Evolutionary conservation across 2,797 vertebrate species (phyloP).

Genomic region (Varecia variegata): DNA sequence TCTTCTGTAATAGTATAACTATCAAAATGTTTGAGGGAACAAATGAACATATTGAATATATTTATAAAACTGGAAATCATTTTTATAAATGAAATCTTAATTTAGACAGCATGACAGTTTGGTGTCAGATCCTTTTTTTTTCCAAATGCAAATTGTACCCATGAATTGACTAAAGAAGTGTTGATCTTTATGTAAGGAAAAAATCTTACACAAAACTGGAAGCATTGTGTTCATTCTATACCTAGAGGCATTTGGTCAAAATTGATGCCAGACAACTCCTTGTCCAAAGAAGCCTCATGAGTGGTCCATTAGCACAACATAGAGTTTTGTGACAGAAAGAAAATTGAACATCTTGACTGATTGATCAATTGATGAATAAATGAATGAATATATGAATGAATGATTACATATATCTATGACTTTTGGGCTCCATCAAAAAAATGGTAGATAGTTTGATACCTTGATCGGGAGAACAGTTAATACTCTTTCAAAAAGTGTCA

Average conservation of each 20-base stretch:
- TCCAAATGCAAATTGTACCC: neutral
- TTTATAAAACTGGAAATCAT: neutral
- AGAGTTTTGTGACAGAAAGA: neutral
- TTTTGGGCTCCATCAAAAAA: neutral
- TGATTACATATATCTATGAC: neutral
- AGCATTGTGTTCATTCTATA: neutral
- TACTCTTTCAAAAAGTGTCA: neutral
- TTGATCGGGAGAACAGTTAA: neutral
- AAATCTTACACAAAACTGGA: neutral
- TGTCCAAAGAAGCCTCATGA: neutral
- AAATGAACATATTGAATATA: neutral
- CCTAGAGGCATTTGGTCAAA: neutral
- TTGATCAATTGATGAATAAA: neutral
- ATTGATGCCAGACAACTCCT: neutral
- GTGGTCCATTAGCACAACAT: neutral
- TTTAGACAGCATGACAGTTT: neutral
- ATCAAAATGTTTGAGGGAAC: neutral
- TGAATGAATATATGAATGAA: neutral
- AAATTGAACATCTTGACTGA: neutral
- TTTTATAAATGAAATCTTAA: constrained; percentile 39
- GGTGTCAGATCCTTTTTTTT: neutral
- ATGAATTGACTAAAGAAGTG: neutral
- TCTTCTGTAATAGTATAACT: neutral
- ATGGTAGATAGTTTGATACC: neutral
- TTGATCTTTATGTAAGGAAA: neutral